Conservation (phyloP, 2,888 invertebrate species). For the Leucophenga maculata region DNA sequence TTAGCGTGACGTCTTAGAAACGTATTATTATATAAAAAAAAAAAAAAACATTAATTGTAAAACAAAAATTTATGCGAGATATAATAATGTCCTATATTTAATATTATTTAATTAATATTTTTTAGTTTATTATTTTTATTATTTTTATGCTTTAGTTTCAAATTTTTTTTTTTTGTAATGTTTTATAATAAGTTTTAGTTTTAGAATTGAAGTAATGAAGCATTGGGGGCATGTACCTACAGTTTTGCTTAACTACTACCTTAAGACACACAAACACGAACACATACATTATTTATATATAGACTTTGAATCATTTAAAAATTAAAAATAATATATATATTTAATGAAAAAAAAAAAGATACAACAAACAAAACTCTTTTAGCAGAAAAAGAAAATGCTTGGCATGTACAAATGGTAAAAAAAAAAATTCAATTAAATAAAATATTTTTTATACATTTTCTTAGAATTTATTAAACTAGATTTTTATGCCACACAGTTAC, state of each 20-base stretch:
- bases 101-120: conserved; percentile 26
- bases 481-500: too few relatives aligned
- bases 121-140: conserved; percentile 35
- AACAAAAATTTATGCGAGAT: conserved; percentile 17
- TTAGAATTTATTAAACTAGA: too few relatives aligned
- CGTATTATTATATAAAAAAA: too few relatives aligned
- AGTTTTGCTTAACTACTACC: conserved; percentile 52
- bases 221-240: conserved; percentile 3
- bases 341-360: conserved; percentile 28
- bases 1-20: too few relatives aligned
- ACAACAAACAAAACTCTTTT: too few relatives aligned
- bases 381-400: conserved; percentile 17
- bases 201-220: too few relatives aligned
- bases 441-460: too few relatives aligned
- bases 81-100: conserved; percentile 68
- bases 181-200: too few relatives aligned
- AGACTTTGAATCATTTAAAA: conserved; percentile 25
- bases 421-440: conserved; percentile 39
- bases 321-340: conserved; percentile 38
- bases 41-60: too few relatives aligned
- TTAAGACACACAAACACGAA: conserved; percentile 25
- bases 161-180: not conserved
- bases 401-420: conserved; percentile 28
- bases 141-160: conserved; percentile 35
- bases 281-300: conserved; percentile 27